Conservation (phyloP, 92 coral and sea anemone species). For the Epizoanthus ramosus region DNA sequence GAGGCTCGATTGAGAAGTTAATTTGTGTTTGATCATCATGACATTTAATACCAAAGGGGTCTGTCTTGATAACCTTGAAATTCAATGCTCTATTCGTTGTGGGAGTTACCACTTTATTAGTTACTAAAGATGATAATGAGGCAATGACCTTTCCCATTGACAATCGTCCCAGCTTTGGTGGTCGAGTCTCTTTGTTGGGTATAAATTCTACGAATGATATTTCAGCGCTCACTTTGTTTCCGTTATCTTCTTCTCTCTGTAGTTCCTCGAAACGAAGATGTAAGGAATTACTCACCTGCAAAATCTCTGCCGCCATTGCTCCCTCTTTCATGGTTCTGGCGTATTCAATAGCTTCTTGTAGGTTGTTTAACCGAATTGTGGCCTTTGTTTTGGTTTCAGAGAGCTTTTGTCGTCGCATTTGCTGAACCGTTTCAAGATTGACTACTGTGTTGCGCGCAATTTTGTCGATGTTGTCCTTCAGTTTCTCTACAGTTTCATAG, state of each 20-base stretch:
- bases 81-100: too few relatives aligned
- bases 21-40: neutral
- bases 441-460: neutral
- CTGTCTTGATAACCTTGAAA: neutral
- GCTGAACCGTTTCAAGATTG: neutral
- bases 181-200: neutral
- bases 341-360: neutral
- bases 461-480: neutral
- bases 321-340: neutral
- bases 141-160: too few relatives aligned
- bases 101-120: too few relatives aligned
- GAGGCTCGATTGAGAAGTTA: neutral
- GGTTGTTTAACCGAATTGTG: neutral
- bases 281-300: neutral
- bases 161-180: neutral
- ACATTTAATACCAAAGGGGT: neutral
- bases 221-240: neutral
- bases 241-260: neutral
- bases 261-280: conserved; percentile 9
- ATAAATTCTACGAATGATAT: neutral
- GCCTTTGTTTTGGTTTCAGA: neutral
- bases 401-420: neutral
- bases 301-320: neutral
- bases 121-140: too few relatives aligned
- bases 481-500: conserved; percentile 2